phyloP scores from a whole-genome alignment of 2,797 vertebrate species.

The Crypturellus tataupa region DNA sequence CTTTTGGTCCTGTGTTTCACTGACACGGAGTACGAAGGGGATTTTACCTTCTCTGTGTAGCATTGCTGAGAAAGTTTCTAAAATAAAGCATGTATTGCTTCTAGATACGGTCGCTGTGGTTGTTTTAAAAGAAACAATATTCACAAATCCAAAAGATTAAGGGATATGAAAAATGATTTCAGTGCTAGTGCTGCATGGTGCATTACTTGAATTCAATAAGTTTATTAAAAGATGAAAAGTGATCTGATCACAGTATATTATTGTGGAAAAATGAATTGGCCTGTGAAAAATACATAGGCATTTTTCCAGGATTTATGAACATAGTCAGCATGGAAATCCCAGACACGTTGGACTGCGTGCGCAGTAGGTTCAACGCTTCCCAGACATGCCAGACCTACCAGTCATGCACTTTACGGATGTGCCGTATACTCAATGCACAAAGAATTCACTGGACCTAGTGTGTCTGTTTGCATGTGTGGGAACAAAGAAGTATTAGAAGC shows the following conservation, averaged over 20 bases:
- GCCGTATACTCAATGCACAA: slow-evolving; percentile 70
- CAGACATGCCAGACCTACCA: slow-evolving; percentile 63
- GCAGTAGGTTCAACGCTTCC: slow-evolving; percentile 64
- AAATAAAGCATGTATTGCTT: not conserved
- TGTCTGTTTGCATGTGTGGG: slow-evolving; percentile 63
- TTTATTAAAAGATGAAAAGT: slow-evolving; percentile 57
- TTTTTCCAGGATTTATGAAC: slow-evolving; percentile 62
- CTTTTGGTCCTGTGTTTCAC: slow-evolving; percentile 18
- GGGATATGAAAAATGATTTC: slow-evolving; percentile 23
- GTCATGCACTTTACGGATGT: slow-evolving; percentile 58
- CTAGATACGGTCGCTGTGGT: not conserved
- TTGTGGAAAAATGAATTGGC: slow-evolving; percentile 50
- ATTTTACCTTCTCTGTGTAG: slow-evolving; percentile 6
- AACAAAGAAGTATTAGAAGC: slow-evolving; percentile 70
- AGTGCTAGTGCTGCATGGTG: not conserved
- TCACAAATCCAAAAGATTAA: not conserved
- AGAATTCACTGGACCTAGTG: slow-evolving; percentile 70
- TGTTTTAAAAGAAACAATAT: slow-evolving; percentile 12
- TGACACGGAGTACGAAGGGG: not conserved
- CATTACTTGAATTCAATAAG: slow-evolving; percentile 34
- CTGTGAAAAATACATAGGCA: slow-evolving; percentile 47
- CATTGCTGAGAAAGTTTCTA: slow-evolving; percentile 4
- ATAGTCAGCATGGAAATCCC: slow-evolving; percentile 63
- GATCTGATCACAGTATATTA: slow-evolving; percentile 43
- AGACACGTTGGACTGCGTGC: slow-evolving; percentile 65